Evolutionary conservation across 2,888 invertebrate species (phyloP), one percentile per base, ranked within the genome.

Genomic region (Yponomeuta evonymella): DNA sequence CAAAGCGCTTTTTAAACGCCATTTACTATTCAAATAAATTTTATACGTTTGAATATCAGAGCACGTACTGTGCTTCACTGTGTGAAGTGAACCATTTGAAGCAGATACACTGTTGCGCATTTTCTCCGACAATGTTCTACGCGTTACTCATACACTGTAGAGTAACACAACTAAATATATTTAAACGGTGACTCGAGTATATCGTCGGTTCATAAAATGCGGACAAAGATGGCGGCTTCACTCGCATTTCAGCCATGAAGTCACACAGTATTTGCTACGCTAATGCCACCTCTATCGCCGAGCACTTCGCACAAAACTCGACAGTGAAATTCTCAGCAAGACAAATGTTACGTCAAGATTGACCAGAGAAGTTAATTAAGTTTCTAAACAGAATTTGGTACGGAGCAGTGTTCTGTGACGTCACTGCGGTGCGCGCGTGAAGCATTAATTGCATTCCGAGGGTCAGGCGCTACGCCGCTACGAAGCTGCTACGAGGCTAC

Each of bases 401-500:
- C 8, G 51, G 51, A 58, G 8, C 51, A 58, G 51, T 58, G 15
- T 58, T 58, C 51, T 15, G 51, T 58, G 51, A 58, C 15, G 51
- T 58, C 51, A 10, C 51, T 58, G 51, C 51, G 51, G 51, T 58
- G 15, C 8, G 51, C 51, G 51, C 12, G 51, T 58, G 51, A 58
- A 58, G 51, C 51, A 58, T 58, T 58, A 58, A 58, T 58, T 58
- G 51, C 51, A 58, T 58, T 58, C 51, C 51, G 51, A 43, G 51
- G 51, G 51, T 58, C 51, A 15, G 15, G 15, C 51, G 15, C 51
- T 12, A 12, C 51, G 51, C 15, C 3, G 51, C 51, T 3, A 12
- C 51, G 51, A 58, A 43, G 43, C 43, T 9, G 51, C 51, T 58
- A 58, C 51, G 51, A 15, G 15, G 51, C 51, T 58, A 58, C 51